Base-by-base conservation (phyloP, 1,140 invertebrate species). In the Chironomus striatipennis region DNA sequence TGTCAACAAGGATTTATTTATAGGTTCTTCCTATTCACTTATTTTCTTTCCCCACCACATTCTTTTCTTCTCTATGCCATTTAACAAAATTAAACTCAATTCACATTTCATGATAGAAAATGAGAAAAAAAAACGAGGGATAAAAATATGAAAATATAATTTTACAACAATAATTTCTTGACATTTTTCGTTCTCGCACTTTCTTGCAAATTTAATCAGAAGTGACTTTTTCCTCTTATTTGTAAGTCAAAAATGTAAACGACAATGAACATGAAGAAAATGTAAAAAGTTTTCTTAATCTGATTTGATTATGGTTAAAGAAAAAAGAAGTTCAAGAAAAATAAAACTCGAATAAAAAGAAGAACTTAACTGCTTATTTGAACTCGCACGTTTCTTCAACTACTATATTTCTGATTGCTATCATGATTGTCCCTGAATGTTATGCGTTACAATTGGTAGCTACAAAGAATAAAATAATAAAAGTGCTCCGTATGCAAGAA, bases 1-100 rank as follows among this genome's bases (percentile, higher is more conserved):
- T 57, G 47, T 57, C 47, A 57, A 57, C 47, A 57, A 57, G 47
- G 47, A 57, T 57, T 57, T 57, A 57, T 57, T n/a, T 57, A 7
- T 12, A 57, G 47, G 47, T n/a, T 12, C 47, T 57, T 57, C 47
- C 47, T 15, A 57, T 57, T 57, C 47, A 57, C 47, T 57, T 12
- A n/a, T n/a, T 15, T 57, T 57, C n/a, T n/a, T 57, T 57, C 47
- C 10, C 12, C 15, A 15, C 47, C n/a, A 57, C 47, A n/a, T 5
- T 15, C 15, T 15, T 15, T 57, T 57, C 47, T 57, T 47, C 47
- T 57, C 15, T 15, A 10, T 47, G 4, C n/a, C 12, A n/a, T 57
- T 57, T 57, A 57, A 57, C 47, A 15, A n/a, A n/a, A 57, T 57
- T 57, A 57, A 12, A 57, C 47, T 57, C n/a, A 57, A 15, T 57